A percentile compares a stretch with the other conserved stretches of the same genome.
These are phyloP conservation scores for Scaptodrosophila lebanonensis DNA, from an alignment of 1,140 invertebrate species.

Conservation along the genomic window DNA sequence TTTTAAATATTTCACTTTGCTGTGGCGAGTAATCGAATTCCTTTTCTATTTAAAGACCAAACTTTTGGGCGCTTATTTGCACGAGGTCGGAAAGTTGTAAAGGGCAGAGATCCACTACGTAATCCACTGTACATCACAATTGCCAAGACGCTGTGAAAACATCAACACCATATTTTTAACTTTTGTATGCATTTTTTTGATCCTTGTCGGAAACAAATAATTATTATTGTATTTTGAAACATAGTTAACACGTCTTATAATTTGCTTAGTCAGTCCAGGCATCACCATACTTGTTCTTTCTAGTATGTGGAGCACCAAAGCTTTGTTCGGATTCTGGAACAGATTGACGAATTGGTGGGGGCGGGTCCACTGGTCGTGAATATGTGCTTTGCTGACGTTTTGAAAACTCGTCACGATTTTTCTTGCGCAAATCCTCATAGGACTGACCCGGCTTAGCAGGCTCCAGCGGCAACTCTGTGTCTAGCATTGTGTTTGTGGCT, in stretches of 20 bases:
- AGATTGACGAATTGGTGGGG: constrained; percentile 13
- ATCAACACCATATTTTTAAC: neutral
- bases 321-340: constrained; percentile 5
- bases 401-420: constrained; percentile 80
- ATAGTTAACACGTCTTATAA: constrained; percentile 11
- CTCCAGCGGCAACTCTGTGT: constrained; percentile 57
- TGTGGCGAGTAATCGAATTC: neutral
- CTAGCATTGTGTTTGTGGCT: constrained; percentile 31
- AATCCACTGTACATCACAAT: constrained; percentile 45
- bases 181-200: constrained; percentile 28
- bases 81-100: constrained; percentile 82
- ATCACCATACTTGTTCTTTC: constrained; percentile 70
- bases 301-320: neutral
- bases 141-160: constrained; percentile 14
- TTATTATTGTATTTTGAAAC: constrained; percentile 19
- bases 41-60: constrained; percentile 84
- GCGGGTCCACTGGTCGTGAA: constrained; percentile 54
- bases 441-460: constrained; percentile 74
- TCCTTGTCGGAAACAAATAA: constrained; percentile 37
- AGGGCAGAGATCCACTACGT: constrained; percentile 1
- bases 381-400: constrained; percentile 69
- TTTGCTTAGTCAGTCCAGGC: constrained; percentile 59
- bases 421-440: constrained; percentile 81
- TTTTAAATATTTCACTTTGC: constrained; percentile 24
- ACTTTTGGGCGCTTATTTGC: constrained; percentile 89